phyloP scores from a whole-genome alignment of 2,888 invertebrate species.

The Phyllotreta striolata region DNA sequence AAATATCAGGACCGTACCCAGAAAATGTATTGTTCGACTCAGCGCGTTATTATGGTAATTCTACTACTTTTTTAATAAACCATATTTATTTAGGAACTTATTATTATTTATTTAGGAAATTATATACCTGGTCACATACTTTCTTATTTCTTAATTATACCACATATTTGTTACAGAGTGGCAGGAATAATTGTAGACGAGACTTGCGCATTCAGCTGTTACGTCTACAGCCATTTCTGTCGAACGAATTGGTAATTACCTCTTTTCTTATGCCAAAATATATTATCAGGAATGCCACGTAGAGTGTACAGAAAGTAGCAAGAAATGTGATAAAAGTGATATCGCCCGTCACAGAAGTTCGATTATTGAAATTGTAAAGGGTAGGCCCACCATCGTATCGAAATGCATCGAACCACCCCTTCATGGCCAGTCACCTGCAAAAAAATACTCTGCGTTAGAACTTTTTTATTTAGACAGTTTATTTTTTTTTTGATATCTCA shows the following conservation, averaged over 20 bases:
- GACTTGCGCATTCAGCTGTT: no score
- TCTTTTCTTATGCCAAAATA: constrained; percentile 96
- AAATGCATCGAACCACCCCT: constrained; percentile 97
- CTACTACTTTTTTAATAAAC: no score
- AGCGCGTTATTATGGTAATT: no score
- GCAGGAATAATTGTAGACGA: no score
- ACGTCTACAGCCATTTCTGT: no score
- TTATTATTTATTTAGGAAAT: no score
- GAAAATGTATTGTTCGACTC: neutral
- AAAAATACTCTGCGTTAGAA: constrained; percentile 10
- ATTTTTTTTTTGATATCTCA: no score
- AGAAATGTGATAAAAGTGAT: constrained; percentile 86
- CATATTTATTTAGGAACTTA: no score
- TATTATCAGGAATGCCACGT: constrained; percentile 93
- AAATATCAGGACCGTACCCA: constrained; percentile 5
- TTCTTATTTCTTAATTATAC: no score
- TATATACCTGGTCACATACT: no score
- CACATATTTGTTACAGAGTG: no score
- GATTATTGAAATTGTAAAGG: constrained; percentile 92
- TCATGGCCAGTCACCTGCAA: constrained; percentile 66
- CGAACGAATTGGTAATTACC: constrained; percentile 64
- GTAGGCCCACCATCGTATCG: constrained; percentile 97
- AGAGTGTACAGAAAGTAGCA: constrained; percentile 88
- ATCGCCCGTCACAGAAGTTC: constrained; percentile 95
- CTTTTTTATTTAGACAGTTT: no score